Evolutionary conservation across 2,888 invertebrate species (phyloP), one percentile per base, ranked within the genome.

Genomic region (Cremastobaeus sp.): DNA sequence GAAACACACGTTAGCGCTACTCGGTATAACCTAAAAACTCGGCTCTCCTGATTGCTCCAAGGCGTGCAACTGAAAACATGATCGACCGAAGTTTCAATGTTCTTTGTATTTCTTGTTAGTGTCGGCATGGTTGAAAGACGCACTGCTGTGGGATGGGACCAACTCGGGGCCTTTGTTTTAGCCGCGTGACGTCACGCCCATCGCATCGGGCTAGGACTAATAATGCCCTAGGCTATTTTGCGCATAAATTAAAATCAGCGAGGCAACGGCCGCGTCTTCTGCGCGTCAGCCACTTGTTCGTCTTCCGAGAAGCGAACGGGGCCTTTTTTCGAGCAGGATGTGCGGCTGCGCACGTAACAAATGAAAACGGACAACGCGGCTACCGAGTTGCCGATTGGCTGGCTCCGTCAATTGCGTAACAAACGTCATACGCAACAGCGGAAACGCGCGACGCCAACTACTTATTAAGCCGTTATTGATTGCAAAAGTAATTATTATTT

Each of bases 201-300:
- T 82, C 82, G 74, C 77, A 78, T 71, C 79, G 74, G 74, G 79
- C 82, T 81, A 82, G 79, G 81, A 82, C 83, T 85, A 86, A 86
- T 86, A 86, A 85, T 84, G 85, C 84, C 82, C 76, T 66, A 76
- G 80, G 83, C 78, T 73, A 80, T 78, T 82, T 80, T 77, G 78
- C 83, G 85, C 86, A 86, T 86, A 87, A 85, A 87, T 87, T 86
- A 85, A 83, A 82, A 83, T 76, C 77, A 75, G 76, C 73, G 77
- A 76, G 76, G 74, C 68, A 47, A 74, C 69, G 77, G 55, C 80
- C 62, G 77, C 59, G 74, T 55, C 68, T 48, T 64, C 37, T 28
- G 64, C 76, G 71, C 74, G 76, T 52, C 59, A 34, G 17, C 57
- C 20, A 45, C 59, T n/a, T n/a, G n/a, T n/a, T n/a, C n/a, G n/a